Percentiles rank a stretch among this genome's conserved stretches.
phyloP scores from a whole-genome alignment of 2,113 vertebrate species.

The Amazona vittata region DNA sequence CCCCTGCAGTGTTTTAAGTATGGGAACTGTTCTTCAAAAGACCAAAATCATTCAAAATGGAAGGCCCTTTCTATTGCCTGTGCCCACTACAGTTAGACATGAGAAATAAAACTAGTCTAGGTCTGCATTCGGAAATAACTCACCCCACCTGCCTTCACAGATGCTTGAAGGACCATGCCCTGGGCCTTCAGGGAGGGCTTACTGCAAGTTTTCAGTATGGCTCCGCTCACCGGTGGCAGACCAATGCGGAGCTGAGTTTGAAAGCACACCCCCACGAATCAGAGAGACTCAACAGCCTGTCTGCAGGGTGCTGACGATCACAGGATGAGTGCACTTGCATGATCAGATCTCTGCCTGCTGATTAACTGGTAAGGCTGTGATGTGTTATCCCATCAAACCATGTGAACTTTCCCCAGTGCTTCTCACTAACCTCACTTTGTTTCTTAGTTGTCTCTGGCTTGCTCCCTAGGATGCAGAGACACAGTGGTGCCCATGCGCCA shows the following conservation, averaged over 20 bases:
- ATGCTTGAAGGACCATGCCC: background rate
- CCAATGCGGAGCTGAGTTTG: background rate
- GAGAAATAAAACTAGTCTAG: background rate
- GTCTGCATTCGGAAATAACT: background rate
- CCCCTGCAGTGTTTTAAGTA: background rate
- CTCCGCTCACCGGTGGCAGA: background rate
- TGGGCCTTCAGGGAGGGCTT: background rate
- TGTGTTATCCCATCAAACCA: background rate
- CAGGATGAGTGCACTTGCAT: background rate
- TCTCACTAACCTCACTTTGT: background rate
- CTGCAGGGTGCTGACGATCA: background rate
- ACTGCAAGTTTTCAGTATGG: background rate
- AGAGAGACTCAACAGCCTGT: background rate
- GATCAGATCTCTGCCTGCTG: background rate
- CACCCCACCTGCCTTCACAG: background rate
- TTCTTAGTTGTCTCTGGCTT: background rate
- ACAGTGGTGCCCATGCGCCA: fast-evolving
- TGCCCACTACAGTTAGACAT: background rate
- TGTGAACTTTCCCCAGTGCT: background rate
- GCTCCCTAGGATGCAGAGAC: background rate
- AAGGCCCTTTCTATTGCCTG: background rate
- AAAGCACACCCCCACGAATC: background rate
- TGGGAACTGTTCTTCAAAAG: background rate
- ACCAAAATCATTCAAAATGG: background rate
- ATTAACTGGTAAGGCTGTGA: background rate